Percentiles rank a stretch among this genome's conserved stretches.
These are phyloP conservation scores for Xestia rhomboidea DNA, from an alignment of 2,888 invertebrate species.

Conservation along the genomic window DNA sequence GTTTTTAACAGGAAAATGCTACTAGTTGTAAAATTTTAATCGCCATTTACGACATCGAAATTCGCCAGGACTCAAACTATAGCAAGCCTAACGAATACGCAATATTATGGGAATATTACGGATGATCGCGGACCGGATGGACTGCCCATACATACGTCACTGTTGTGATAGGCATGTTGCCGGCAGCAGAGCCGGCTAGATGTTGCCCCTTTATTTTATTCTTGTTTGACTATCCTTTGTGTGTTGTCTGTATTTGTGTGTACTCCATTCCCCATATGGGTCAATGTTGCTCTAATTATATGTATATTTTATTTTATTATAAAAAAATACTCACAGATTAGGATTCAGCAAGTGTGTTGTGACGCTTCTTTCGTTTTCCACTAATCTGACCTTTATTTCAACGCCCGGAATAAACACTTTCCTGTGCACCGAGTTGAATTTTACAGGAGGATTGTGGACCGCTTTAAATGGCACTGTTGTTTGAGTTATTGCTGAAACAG, in stretches of 20 bases:
- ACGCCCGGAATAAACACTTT: slow-evolving; percentile 95
- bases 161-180: no score
- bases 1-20: slow-evolving; percentile 8
- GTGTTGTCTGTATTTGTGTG: no score
- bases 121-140: no score
- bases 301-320: no score
- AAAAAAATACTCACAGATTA: slow-evolving; percentile 93
- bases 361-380: slow-evolving; percentile 94
- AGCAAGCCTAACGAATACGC: background rate
- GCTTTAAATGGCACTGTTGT: slow-evolving; percentile 91
- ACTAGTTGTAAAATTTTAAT: background rate
- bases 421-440: slow-evolving; percentile 94
- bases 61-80: background rate
- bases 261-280: no score
- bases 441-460: slow-evolving; percentile 92
- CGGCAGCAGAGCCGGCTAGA: no score
- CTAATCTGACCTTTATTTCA: slow-evolving; percentile 94
- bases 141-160: no score
- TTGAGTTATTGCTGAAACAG: slow-evolving; percentile 73
- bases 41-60: background rate
- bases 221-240: no score
- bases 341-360: slow-evolving; percentile 97
- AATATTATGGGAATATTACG: no score
- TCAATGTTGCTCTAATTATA: no score
- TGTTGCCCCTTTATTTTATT: no score